These are phyloP conservation scores for Hirudinaria manillensis DNA, from an alignment of 2,888 invertebrate species.

Conservation along the genomic window DNA sequence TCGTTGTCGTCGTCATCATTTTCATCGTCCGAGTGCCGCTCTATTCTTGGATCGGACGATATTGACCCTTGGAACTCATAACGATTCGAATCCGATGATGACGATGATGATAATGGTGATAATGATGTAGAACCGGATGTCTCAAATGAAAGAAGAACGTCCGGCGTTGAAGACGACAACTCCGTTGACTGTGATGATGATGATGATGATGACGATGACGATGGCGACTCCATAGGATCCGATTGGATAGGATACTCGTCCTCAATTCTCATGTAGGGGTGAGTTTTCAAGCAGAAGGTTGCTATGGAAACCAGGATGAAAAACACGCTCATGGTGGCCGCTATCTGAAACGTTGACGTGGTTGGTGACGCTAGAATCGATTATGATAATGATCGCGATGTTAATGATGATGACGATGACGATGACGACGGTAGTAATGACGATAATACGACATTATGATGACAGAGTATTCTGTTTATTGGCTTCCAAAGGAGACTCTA, in stretches of 20 bases:
- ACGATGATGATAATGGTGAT: constrained; percentile 22
- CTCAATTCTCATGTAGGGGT: constrained; percentile 57
- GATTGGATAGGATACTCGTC: no score
- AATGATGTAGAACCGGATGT: neutral
- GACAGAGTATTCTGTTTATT: neutral
- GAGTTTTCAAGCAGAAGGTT: constrained; percentile 20
- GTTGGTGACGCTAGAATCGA: neutral
- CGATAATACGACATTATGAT: constrained; percentile 1
- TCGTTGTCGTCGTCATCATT: neutral
- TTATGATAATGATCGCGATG: constrained; percentile 19
- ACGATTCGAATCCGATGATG: constrained; percentile 16
- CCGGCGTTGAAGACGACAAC: neutral
- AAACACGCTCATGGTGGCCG: neutral
- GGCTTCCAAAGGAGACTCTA: neutral
- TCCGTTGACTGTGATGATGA: neutral
- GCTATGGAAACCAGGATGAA: constrained; percentile 4
- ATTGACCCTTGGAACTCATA: neutral
- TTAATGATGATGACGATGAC: constrained; percentile 12
- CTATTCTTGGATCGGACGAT: neutral
- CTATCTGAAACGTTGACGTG: neutral
- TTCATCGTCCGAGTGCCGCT: neutral
- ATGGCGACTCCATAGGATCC: neutral
- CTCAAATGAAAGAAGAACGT: no score
- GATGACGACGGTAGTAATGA: constrained; percentile 1
- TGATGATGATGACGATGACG: constrained; percentile 4